Percentiles rank a stretch among this genome's conserved stretches.
Evolutionary conservation across 2,888 invertebrate genomes (phyloP).

Genomic region (Erebia ligea): DNA sequence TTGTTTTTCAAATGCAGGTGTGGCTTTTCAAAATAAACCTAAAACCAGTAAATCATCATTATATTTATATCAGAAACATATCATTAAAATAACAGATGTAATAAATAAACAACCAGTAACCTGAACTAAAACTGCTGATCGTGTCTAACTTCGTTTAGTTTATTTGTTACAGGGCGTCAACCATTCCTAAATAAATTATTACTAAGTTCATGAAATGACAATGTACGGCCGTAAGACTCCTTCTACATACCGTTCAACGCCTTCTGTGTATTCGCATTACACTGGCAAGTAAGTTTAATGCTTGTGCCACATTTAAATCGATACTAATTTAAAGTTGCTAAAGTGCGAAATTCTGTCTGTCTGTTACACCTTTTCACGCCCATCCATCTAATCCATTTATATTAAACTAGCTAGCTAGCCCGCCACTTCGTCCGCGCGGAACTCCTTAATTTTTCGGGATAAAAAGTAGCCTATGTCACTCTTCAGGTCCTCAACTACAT

Average conservation of each 20-base stretch:
- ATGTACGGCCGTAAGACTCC: constrained; percentile 92
- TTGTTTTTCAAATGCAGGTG: constrained; percentile 28
- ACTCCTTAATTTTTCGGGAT: too few species aligned
- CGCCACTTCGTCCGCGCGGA: too few species aligned
- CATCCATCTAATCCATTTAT: too few species aligned
- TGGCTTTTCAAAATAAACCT: constrained; percentile 31
- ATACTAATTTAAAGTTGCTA: too few species aligned
- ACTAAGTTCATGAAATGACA: constrained; percentile 34
- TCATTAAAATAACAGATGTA: not conserved
- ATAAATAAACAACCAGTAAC: not conserved
- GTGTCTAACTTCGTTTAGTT: not conserved
- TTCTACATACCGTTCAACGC: constrained; percentile 91
- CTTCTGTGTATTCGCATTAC: constrained; percentile 94
- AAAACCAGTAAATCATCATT: not conserved
- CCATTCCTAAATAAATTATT: constrained; percentile 33
- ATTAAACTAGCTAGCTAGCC: too few species aligned
- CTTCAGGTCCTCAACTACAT: too few species aligned
- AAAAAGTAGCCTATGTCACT: too few species aligned
- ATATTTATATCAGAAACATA: too few species aligned
- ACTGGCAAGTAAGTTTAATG: constrained; percentile 84
- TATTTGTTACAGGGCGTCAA: constrained; percentile 39
- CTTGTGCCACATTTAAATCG: not conserved
- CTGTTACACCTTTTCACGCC: too few species aligned
- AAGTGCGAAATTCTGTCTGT: too few species aligned
- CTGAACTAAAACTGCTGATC: not conserved